phyloP scores from a whole-genome alignment of 2,888 invertebrate genomes.

The Anaspis maculata region DNA sequence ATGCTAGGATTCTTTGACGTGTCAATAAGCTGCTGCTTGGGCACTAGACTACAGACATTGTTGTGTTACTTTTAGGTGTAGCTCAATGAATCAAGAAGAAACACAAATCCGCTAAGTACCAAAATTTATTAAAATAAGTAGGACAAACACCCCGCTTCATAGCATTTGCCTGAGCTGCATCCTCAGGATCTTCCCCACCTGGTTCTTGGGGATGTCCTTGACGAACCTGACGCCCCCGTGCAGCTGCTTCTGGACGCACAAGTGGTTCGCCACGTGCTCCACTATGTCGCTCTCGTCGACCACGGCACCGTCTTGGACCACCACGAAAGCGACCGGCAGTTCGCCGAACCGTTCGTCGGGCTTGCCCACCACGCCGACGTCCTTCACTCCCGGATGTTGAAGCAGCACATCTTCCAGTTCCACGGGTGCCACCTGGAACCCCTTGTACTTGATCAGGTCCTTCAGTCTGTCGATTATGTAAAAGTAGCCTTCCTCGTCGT shows the following conservation, averaged over 20 bases:
- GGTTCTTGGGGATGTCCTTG: conserved; percentile 66
- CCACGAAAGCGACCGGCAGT: conserved; percentile 8
- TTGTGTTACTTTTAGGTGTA: no score
- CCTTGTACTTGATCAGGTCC: conserved; percentile 43
- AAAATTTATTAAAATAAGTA: no score
- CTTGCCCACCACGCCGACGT: conserved; percentile 23
- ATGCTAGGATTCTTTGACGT: no score
- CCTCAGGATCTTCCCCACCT: conserved; percentile 71
- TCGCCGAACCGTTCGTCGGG: conserved; percentile 12
- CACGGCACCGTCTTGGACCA: conserved; percentile 3
- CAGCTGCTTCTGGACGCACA: conserved; percentile 63
- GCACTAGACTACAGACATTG: no score
- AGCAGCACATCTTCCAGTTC: conserved; percentile 23
- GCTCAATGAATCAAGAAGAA: no score
- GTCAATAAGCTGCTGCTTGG: no score
- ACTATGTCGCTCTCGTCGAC: conserved; percentile 4
- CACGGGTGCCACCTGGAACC: conserved; percentile 40
- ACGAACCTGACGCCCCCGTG: conserved; percentile 67
- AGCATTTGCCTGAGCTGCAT: conserved; percentile 33
- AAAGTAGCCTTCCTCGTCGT: conserved; percentile 42
- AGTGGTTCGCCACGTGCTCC: conserved; percentile 34
- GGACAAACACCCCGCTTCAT: no score
- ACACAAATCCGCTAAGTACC: no score
- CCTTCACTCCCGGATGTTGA: conserved; percentile 24
- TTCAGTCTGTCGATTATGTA: conserved; percentile 45